Percentiles rank a stretch among this genome's conserved stretches.
These are phyloP conservation scores for Panagrolaimus sp. DNA, from an alignment of 1,140 invertebrate species.

Conservation along the genomic window DNA sequence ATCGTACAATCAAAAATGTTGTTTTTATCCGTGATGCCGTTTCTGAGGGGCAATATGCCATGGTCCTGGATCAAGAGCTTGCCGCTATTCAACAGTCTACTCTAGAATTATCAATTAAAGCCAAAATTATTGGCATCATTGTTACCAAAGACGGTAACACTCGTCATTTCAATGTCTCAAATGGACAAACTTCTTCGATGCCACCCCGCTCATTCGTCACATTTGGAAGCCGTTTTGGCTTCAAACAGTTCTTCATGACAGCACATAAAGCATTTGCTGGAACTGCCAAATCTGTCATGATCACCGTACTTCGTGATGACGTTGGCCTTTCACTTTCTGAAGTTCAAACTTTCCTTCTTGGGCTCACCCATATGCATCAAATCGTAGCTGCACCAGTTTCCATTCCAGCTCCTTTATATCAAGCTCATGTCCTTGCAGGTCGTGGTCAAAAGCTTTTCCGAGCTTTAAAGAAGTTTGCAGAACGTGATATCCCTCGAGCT, in stretches of 20 bases:
- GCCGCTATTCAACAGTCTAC: constrained; percentile 24
- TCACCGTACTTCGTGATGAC: constrained; percentile 25
- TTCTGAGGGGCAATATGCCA: constrained; percentile 34
- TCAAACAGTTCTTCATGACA: constrained; percentile 38
- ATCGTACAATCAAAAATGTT: constrained; percentile 25
- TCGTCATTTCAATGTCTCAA: constrained; percentile 30
- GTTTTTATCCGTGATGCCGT: constrained; percentile 34
- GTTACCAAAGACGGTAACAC: constrained; percentile 41
- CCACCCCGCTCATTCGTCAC: constrained; percentile 31
- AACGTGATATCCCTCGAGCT: constrained; percentile 11
- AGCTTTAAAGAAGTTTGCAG: constrained; percentile 15
- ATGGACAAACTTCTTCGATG: constrained; percentile 19
- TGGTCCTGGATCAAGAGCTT: constrained; percentile 34
- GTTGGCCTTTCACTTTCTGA: constrained; percentile 20
- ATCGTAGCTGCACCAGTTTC: constrained; percentile 33
- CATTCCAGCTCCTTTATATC: constrained; percentile 35
- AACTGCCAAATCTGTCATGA: constrained; percentile 8
- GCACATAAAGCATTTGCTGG: constrained; percentile 28
- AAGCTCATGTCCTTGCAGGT: constrained; percentile 37
- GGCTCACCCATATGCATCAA: constrained; percentile 33
- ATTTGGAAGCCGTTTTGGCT: constrained; percentile 22
- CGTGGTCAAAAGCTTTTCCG: constrained; percentile 29
- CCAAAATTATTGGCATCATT: constrained; percentile 36
- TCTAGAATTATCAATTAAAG: constrained; percentile 24
- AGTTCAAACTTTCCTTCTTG: constrained; percentile 29